Base-by-base conservation (phyloP, 2,113 vertebrate species). In the Gila orcuttii region DNA sequence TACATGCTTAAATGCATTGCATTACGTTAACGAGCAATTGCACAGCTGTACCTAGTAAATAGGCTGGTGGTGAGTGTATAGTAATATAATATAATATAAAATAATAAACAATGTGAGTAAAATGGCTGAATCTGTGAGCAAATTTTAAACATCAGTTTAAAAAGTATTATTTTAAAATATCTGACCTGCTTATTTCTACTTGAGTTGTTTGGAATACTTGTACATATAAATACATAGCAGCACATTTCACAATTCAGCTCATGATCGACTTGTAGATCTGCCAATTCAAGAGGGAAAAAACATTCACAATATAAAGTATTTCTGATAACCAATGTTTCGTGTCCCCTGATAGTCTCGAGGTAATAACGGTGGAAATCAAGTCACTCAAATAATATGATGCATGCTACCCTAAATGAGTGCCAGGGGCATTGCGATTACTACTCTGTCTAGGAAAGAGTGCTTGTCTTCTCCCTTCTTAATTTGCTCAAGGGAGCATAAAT, bases 401-500 rank as follows among this genome's bases (percentile, higher is more conserved):
- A 52, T 59, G 64, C 62, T 42, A 84, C 23, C 36, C 25, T 59
- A 50, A 76, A 84, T 76, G 15, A 76, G 73, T 19, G 59, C 82
- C 21, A 10, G 47, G 74, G 36, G 52, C 68, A 28, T 73, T 83
- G 66, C 4, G 36, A 84, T 62, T 59, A 84, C n/a, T 6, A 76
- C 82, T 74, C 33, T 84, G 71, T 84, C 82, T 84, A 84, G 71
- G 69, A 84, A 76, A 76, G 82, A 60, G 82, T 60, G 59, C 57
- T 82, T 59, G 71, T 86, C 68, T 64, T 82, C 85, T 74, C 78
- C 36, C 50, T 73, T 45, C 17, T 73, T 86, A 86, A 73, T 86
- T 42, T 86, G 69, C 85, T 74, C 79, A 74, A 86, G 78, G 68
- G 78, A 82, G 69, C 78, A 82, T 45, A 81, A 82, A 82, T 86